phyloP scores from a whole-genome alignment of 1,140 invertebrate species.

The Whitmania pigra region DNA sequence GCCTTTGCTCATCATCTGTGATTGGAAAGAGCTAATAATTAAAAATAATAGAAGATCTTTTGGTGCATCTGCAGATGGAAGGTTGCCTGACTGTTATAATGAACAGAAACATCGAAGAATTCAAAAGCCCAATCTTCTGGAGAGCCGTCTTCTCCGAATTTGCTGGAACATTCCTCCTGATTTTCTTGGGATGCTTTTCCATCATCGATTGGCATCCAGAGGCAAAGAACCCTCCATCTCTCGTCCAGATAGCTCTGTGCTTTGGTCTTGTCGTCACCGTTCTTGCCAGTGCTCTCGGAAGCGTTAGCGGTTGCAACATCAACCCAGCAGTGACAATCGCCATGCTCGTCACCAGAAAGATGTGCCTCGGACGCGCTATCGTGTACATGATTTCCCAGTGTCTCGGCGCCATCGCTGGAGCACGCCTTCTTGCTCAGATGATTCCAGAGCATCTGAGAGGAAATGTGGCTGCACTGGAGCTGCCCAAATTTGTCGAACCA shows the following conservation, averaged over 20 bases:
- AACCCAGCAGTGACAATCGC: constrained; percentile 39
- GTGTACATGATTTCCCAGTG: constrained; percentile 42
- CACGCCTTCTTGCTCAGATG: constrained; percentile 32
- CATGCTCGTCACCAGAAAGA: constrained; percentile 55
- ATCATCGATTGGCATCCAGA: constrained; percentile 51
- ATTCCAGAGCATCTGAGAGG: constrained; percentile 24
- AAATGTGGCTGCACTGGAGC: background rate
- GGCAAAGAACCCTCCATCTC: constrained; percentile 40
- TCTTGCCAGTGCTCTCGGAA: constrained; percentile 35
- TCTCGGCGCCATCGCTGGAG: constrained; percentile 34
- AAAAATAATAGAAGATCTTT: too few relatives aligned
- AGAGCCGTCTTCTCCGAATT: constrained; percentile 66
- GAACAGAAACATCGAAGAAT: constrained; percentile 29
- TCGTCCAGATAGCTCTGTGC: constrained; percentile 66
- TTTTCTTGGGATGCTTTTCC: constrained; percentile 23
- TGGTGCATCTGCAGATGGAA: too few relatives aligned
- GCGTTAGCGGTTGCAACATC: constrained; percentile 38
- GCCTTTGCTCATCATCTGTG: too few relatives aligned
- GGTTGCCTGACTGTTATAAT: too few relatives aligned
- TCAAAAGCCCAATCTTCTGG: constrained; percentile 52
- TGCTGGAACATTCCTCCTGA: constrained; percentile 36
- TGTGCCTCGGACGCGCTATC: constrained; percentile 57
- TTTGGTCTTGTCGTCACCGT: constrained; percentile 79
- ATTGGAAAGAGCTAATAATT: too few relatives aligned
- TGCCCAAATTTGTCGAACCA: background rate